Base-by-base conservation (phyloP, 1,140 invertebrate species). In the Teleogryllus occipitalis region DNA sequence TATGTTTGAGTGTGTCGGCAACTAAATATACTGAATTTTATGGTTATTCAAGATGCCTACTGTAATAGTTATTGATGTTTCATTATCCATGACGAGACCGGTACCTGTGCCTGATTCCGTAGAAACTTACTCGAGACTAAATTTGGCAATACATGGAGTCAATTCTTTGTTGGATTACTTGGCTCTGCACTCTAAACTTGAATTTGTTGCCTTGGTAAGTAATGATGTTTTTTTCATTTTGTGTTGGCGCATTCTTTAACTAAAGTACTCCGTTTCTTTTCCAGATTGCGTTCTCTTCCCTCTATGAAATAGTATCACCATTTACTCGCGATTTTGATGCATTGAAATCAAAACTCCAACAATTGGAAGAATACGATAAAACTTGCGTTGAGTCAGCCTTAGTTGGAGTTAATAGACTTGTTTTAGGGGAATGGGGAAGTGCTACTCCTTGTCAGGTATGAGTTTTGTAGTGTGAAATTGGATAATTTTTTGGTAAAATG, bases 181-280 rank as follows among this genome's bases (percentile, higher is more conserved):
- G 78, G 89, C 91, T 82, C 83, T 88, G 3, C 92, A 96, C 84
- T 93, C 92, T 14, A 97, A 95, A 88, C 84, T 98, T 77, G 97
- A 98, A 87, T 97, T 97, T 88, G 92, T 96, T 12, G 90, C 96
- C n/a, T 85, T 98, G 86, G 94, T 98, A 87, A 87, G 85, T 84
- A 18, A 14, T 27, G 8, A 73, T 39, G 46, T 22, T n/a, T 74
- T 73, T 39, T 46, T 21, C 4, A 73, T n/a, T 21, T 74, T n/a
- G 21, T 54, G n/a, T 21, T 12, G 15, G 76, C 21, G 8, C 21
- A 18, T 65, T 47, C 8, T 49, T 5, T n/a, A 7, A 22, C 8
- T 10, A 8, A 46, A 6, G 22, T 21, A 14, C n/a, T 46, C 8
- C 14, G 18, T 47, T 72, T 7, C 14, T 47, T 49, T 86, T 84